Percentiles rank a stretch among this genome's conserved stretches.
Evolutionary conservation across 2,888 invertebrate genomes (phyloP).

Genomic region (Pristionchus mayeri): DNA sequence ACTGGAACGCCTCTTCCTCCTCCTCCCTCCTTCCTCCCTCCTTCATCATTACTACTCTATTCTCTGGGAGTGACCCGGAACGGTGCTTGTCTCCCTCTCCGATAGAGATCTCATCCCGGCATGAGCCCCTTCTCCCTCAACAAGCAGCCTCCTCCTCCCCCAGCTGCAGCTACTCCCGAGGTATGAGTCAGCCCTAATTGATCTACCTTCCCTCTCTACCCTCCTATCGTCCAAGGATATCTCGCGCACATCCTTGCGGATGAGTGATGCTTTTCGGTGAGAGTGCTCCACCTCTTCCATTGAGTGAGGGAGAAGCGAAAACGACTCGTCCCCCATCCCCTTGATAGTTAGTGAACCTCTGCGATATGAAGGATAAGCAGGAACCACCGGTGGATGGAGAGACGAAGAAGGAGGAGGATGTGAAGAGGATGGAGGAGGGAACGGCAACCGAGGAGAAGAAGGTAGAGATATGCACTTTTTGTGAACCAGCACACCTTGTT

Average conservation of each 20-base stretch:
- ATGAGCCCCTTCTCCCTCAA: constrained; percentile 14
- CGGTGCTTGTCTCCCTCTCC: neutral
- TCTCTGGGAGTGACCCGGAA: neutral
- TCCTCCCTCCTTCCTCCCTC: neutral
- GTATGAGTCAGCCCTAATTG: constrained; percentile 31
- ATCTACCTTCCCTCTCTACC: neutral
- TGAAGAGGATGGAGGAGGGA: constrained; percentile 22
- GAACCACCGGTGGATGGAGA: neutral
- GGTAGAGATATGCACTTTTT: neutral
- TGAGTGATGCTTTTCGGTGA: constrained; percentile 1
- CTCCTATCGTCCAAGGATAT: neutral
- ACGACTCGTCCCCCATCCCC: neutral
- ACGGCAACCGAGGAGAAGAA: neutral
- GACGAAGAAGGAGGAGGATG: constrained; percentile 27
- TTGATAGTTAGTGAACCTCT: too few species aligned
- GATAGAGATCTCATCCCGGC: neutral
- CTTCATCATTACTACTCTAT: constrained; percentile 11
- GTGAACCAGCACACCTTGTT: too few species aligned
- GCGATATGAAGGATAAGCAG: constrained; percentile 30
- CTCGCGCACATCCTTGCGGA: constrained; percentile 14
- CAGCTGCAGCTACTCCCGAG: neutral
- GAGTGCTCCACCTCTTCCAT: neutral
- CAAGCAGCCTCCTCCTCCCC: neutral
- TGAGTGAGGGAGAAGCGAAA: neutral
- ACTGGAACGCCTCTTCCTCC: neutral